Evolutionary conservation across 2,797 vertebrate species (phyloP).

Genomic region (Uromys caudimaculatus): DNA sequence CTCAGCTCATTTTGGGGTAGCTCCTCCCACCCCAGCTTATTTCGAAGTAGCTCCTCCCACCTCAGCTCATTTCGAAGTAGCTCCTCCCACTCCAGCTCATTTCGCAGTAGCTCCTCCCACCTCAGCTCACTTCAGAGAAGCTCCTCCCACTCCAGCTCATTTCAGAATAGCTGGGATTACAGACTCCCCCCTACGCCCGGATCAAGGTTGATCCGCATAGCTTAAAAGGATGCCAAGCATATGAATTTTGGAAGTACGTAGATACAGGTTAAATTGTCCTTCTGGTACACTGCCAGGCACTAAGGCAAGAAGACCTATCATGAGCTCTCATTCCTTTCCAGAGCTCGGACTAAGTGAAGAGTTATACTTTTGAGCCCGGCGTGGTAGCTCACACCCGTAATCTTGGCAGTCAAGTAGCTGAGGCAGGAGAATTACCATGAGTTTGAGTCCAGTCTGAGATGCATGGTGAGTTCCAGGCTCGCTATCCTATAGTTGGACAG

Average conservation of each 20-base stretch:
- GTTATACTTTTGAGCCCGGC: neutral
- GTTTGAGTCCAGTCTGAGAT: neutral
- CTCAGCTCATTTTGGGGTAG: neutral
- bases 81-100: neutral
- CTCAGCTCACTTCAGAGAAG: neutral
- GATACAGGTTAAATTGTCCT: neutral
- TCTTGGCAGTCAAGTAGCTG: neutral
- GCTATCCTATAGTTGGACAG: neutral
- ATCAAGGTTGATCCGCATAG: neutral
- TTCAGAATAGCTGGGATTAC: neutral
- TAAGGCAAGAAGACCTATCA: neutral
- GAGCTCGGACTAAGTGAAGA: neutral
- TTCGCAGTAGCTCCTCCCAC: neutral
- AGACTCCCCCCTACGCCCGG: neutral
- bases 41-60: neutral
- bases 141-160: neutral
- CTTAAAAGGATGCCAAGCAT: constrained; percentile 3
- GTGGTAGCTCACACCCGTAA: neutral
- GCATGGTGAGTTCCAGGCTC: neutral
- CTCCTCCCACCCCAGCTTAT: neutral
- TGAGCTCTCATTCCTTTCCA: neutral
- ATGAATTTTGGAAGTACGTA: neutral
- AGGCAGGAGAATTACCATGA: neutral
- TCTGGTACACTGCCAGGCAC: neutral
- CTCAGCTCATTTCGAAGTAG: neutral